phyloP scores from a whole-genome alignment of 1,140 invertebrate genomes.

The Nymphalis io region DNA sequence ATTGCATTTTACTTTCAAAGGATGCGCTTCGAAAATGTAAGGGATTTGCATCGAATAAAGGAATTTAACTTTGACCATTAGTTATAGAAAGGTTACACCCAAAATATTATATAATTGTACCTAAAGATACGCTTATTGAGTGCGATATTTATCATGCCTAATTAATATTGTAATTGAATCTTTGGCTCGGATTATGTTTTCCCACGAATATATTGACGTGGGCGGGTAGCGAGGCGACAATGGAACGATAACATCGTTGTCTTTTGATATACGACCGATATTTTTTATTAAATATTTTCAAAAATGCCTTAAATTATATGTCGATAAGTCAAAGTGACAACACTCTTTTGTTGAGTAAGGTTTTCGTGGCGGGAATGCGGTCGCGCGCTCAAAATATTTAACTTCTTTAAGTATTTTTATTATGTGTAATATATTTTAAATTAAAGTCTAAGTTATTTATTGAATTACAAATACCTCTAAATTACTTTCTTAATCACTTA shows the following conservation, averaged over 20 bases:
- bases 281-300: neutral
- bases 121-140: too few relatives aligned
- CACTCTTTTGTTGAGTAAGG: slow-evolving; percentile 1
- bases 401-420: neutral
- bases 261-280: too few relatives aligned
- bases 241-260: too few relatives aligned
- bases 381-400: neutral
- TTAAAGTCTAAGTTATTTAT: slow-evolving; percentile 5
- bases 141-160: neutral
- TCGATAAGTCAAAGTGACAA: slow-evolving; percentile 11
- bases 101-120: too few relatives aligned
- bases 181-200: neutral
- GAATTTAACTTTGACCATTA: too few relatives aligned
- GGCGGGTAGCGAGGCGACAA: too few relatives aligned
- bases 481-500: slow-evolving; percentile 9
- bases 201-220: neutral
- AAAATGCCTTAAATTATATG: neutral
- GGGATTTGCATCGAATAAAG: too few relatives aligned
- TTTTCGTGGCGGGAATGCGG: slow-evolving; percentile 3
- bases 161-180: neutral
- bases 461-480: neutral
- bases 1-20: too few relatives aligned
- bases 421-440: slow-evolving; percentile 9
- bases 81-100: too few relatives aligned
- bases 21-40: too few relatives aligned